These are phyloP conservation scores for Amazona ochrocephala DNA, from an alignment of 2,797 vertebrate genomes.

Conservation along the genomic window DNA sequence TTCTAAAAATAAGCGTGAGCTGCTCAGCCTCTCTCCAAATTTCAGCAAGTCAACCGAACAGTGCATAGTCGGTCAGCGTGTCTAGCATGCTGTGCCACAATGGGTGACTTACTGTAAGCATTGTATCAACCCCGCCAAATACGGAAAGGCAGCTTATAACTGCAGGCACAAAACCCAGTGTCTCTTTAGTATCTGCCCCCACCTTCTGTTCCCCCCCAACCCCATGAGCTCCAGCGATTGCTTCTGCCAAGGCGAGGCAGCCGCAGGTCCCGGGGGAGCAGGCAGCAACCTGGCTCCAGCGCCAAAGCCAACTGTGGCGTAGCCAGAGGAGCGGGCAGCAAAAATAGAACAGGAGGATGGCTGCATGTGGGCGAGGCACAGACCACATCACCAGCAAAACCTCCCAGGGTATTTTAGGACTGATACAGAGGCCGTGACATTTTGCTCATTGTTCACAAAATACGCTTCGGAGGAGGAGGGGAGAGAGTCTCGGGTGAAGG, in stretches of 20 bases:
- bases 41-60: not conserved
- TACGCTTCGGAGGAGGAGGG: not conserved
- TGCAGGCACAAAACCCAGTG: not conserved
- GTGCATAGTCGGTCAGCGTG: not conserved
- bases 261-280: conserved; percentile 69
- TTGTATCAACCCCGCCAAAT: not conserved
- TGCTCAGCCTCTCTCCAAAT: conserved; percentile 23
- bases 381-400: conserved; percentile 93
- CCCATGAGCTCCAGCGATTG: conserved; percentile 25
- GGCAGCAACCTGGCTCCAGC: conserved; percentile 66
- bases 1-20: conserved; percentile 22
- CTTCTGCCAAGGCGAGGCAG: conserved; percentile 32
- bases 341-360: conserved; percentile 92
- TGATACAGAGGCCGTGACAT: conserved; percentile 69
- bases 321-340: conserved; percentile 87
- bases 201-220: not conserved
- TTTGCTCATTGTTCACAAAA: conserved; percentile 48
- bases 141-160: not conserved
- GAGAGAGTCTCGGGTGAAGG: not conserved
- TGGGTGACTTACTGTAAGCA: not conserved
- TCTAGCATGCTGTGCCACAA: not conserved
- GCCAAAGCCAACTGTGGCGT: conserved; percentile 78
- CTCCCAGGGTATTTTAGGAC: conserved; percentile 80
- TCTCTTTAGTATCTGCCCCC: not conserved
- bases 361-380: conserved; percentile 93